Percentiles rank a stretch among this genome's conserved stretches.
These are phyloP conservation scores for Sebastiscus albofasciatus DNA, from an alignment of 2,797 vertebrate species.

Conservation along the genomic window DNA sequence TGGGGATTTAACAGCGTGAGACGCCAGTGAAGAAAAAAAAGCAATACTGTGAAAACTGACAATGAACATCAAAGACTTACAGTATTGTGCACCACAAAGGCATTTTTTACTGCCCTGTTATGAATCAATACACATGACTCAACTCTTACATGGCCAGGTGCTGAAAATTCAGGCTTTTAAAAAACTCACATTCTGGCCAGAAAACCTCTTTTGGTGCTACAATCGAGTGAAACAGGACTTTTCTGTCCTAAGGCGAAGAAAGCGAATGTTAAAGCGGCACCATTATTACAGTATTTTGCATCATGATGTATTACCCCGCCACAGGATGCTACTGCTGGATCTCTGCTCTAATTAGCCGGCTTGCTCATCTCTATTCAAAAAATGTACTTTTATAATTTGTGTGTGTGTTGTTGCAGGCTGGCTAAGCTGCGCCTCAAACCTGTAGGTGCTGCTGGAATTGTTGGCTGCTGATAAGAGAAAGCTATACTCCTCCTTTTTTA, in stretches of 20 bases:
- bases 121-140: conserved; percentile 32
- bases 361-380: conserved; percentile 25
- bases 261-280: conserved; percentile 7
- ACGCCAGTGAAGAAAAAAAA: not conserved
- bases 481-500: not conserved
- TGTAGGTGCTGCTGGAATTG: not conserved
- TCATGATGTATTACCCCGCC: conserved; percentile 56
- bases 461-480: conserved; percentile 21
- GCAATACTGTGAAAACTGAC: not conserved
- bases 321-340: conserved; percentile 31
- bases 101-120: not conserved
- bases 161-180: not conserved
- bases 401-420: conserved; percentile 8
- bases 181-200: not conserved
- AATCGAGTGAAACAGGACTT: conserved; percentile 21
- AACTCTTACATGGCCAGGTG: conserved; percentile 32
- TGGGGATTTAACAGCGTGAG: not conserved
- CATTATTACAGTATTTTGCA: conserved; percentile 72
- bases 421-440: conserved; percentile 2
- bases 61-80: conserved; percentile 7
- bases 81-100: not conserved
- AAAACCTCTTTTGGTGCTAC: not conserved
- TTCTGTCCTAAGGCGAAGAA: conserved; percentile 24
- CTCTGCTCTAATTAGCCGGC: conserved; percentile 48
- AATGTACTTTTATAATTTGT: conserved; percentile 9